Evolutionary conservation across 2,113 vertebrate genomes (phyloP).

Genomic region (Antigone vipio): DNA sequence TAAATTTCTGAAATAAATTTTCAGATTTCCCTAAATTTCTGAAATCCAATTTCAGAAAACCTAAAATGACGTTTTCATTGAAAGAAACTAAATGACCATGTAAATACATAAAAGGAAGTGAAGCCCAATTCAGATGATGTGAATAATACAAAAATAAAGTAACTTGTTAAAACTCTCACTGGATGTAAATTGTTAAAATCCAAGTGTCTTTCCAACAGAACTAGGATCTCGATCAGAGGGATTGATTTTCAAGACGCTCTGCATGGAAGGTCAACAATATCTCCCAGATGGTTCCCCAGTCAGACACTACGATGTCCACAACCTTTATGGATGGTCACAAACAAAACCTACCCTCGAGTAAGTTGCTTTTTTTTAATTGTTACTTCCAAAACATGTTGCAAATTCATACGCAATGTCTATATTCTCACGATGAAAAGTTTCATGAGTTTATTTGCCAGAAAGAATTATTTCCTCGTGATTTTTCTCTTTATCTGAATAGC

Average conservation of each 20-base stretch:
- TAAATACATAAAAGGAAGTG: too few relatives aligned
- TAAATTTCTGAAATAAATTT: too few relatives aligned
- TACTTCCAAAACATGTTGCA: neutral
- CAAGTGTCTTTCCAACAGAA: slow-evolving; percentile 34
- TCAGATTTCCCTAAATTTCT: neutral
- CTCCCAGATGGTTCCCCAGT: slow-evolving; percentile 79
- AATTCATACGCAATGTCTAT: neutral
- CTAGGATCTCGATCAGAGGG: slow-evolving; percentile 73
- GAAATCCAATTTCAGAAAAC: neutral
- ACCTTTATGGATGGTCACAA: slow-evolving; percentile 90
- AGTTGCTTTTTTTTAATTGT: neutral
- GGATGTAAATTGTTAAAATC: neutral
- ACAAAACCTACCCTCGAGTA: slow-evolving; percentile 87
- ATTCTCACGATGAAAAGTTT: neutral
- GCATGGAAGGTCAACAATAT: slow-evolving; percentile 88
- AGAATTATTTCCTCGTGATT: neutral
- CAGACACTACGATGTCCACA: slow-evolving; percentile 88
- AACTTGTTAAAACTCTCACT: neutral
- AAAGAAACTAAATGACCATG: neutral
- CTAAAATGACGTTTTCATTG: neutral
- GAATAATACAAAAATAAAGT: too few relatives aligned
- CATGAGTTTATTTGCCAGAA: neutral
- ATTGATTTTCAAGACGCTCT: slow-evolving; percentile 86
- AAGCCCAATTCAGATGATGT: neutral
- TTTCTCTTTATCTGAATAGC: neutral